Evolutionary conservation across 2,888 invertebrate genomes (phyloP), one percentile per base, ranked within the genome.

Genomic region (Oscheius sp.): DNA sequence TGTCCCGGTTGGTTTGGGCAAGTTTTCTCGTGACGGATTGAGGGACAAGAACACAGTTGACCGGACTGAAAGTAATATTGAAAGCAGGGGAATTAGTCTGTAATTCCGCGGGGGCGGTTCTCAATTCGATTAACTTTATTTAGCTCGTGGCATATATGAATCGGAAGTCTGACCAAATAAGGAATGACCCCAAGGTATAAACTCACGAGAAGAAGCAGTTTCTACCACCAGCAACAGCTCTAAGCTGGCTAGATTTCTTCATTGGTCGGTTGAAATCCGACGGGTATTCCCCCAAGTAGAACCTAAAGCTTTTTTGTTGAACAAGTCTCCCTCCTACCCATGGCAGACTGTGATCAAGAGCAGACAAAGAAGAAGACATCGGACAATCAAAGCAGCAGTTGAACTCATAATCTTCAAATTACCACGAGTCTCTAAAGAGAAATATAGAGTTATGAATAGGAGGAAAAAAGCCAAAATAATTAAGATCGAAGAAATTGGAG

Each of bases 31-130:
- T 81, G 81, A 0, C 78, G 76, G 58, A 84, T 81, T n/a, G n/a
- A n/a, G n/a, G n/a, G n/a, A n/a, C n/a, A n/a, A n/a, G n/a, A 71
- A 84, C 82, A 73, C 84, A 84, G 63, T 83, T 82, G 71, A 84
- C 81, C 5, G 84, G 84, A 29, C 82, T 83, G 70, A 84, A 84
- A 64, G 0, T 10, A 15, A n/a, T n/a, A 8, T 53, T 53, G 10
- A 29, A 4, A 10, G 15, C n/a, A n/a, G n/a, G n/a, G n/a, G n/a
- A n/a, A n/a, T n/a, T n/a, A n/a, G n/a, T n/a, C n/a, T n/a, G n/a
- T 8, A 37, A 37, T 37, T 15, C 8, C 15, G 37, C 8, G 17
- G 48, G 17, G 17, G n/a, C 10, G 17, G 17, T 6, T n/a, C 8
- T 48, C 10, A 17, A 48, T 8, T 48, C 23, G n/a, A 23, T 10